phyloP scores from a whole-genome alignment of 2,888 invertebrate species.

The Hemaris fuciformis region DNA sequence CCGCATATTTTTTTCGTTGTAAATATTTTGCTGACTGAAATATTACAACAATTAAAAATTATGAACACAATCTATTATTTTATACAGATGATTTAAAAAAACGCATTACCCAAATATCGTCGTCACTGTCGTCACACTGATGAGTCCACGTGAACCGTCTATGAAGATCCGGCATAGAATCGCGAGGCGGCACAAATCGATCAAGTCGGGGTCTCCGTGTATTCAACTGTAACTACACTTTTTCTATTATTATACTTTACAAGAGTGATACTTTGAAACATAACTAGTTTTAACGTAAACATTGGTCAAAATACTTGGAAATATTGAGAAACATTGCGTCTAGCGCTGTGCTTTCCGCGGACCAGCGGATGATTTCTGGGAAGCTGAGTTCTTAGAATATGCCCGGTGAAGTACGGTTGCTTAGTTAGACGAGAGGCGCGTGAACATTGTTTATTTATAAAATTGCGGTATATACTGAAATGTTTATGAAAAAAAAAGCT shows the following conservation, averaged over 20 bases:
- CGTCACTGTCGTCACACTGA: constrained; percentile 28
- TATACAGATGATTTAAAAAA: background rate
- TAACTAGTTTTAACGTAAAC: constrained; percentile 42
- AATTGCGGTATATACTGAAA: constrained; percentile 32
- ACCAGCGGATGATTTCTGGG: constrained; percentile 42
- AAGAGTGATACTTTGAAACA: constrained; percentile 41
- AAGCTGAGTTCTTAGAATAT: constrained; percentile 43
- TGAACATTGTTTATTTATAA: constrained; percentile 35
- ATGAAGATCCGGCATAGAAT: constrained; percentile 47
- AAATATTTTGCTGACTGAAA: constrained; percentile 49
- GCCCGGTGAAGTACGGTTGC: constrained; percentile 33
- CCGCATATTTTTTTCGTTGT: constrained; percentile 52
- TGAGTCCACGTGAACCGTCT: constrained; percentile 41
- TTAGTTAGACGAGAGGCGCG: constrained; percentile 26
- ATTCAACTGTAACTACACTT: constrained; percentile 50
- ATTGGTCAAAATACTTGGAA: constrained; percentile 41
- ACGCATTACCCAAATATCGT: constrained; percentile 54
- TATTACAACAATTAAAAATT: background rate
- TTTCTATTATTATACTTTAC: constrained; percentile 22
- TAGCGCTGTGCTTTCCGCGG: constrained; percentile 33
- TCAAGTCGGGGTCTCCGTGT: constrained; percentile 54
- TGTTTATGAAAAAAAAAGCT: constrained; percentile 24
- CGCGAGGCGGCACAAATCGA: constrained; percentile 63
- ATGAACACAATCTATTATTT: too few species aligned
- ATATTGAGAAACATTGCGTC: constrained; percentile 24